phyloP scores from a whole-genome alignment of 2,113 vertebrate species.

The Passerina amoena region DNA sequence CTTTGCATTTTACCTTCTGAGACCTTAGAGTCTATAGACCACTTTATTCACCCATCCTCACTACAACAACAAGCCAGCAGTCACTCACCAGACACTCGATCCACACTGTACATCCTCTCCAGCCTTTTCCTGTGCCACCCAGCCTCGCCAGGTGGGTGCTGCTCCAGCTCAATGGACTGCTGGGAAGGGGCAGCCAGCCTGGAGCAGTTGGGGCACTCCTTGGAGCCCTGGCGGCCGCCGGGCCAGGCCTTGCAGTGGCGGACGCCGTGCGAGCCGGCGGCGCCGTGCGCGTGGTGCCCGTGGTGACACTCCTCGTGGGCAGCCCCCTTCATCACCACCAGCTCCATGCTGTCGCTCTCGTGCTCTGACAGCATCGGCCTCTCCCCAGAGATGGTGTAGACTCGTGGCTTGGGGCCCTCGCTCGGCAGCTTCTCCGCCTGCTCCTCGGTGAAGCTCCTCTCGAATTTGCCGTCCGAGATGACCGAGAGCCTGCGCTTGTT shows the following conservation, averaged over 20 bases:
- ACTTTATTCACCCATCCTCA: neutral
- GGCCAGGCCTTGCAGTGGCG: constrained; percentile 81
- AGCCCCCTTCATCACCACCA: constrained; percentile 85
- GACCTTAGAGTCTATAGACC: neutral
- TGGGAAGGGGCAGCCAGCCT: constrained; percentile 79
- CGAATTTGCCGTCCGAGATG: constrained; percentile 77
- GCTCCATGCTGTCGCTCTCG: constrained; percentile 83
- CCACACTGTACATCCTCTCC: constrained; percentile 93
- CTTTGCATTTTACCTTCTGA: neutral
- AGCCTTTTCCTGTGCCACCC: constrained; percentile 86
- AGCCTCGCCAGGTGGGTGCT: constrained; percentile 68
- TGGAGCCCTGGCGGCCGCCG: constrained; percentile 80
- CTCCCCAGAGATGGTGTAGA: constrained; percentile 92
- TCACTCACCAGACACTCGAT: constrained; percentile 83
- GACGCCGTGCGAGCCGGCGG: constrained; percentile 76
- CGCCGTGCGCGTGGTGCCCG: constrained; percentile 78
- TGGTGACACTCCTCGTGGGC: constrained; percentile 79
- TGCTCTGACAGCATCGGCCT: constrained; percentile 83
- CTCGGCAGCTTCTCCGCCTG: constrained; percentile 55
- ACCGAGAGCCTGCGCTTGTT: constrained; percentile 86
- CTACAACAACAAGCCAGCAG: neutral
- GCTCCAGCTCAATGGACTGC: constrained; percentile 86
- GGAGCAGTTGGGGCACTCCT: constrained; percentile 78
- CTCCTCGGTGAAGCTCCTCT: constrained; percentile 84
- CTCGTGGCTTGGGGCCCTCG: constrained; percentile 80